Conservation (phyloP, 2,113 vertebrate genomes). For the Apus apus region DNA sequence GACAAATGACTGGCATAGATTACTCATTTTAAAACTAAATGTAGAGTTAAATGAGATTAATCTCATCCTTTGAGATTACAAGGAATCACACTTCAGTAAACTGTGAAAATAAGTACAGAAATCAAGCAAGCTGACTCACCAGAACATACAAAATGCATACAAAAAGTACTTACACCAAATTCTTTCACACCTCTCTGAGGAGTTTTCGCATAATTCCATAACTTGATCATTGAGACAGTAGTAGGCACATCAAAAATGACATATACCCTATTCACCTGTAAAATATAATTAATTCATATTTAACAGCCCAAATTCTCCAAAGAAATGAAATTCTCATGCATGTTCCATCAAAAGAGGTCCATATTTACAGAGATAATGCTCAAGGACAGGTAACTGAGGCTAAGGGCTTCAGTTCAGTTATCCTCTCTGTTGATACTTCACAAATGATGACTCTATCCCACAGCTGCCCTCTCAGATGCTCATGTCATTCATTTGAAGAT, state of each 20-base stretch:
- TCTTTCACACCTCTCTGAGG: slow-evolving; percentile 94
- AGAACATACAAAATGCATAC: background rate
- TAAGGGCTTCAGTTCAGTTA: background rate
- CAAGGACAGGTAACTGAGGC: background rate
- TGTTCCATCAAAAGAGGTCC: background rate
- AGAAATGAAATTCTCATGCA: background rate
- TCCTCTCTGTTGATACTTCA: background rate
- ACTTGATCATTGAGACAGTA: slow-evolving; percentile 95
- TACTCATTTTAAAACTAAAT: slow-evolving; percentile 24
- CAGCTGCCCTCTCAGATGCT: background rate
- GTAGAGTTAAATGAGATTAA: background rate
- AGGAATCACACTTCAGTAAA: slow-evolving; percentile 37
- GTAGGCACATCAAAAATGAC: slow-evolving; percentile 94
- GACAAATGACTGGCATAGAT: slow-evolving; percentile 6
- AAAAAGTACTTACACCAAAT: slow-evolving; percentile 87
- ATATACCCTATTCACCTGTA: slow-evolving; percentile 94
- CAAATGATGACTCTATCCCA: background rate
- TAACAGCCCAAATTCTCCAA: background rate
- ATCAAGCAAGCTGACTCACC: background rate
- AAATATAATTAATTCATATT: slow-evolving; percentile 16
- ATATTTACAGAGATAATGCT: background rate
- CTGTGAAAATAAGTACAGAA: slow-evolving; percentile 3
- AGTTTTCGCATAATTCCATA: slow-evolving; percentile 98
- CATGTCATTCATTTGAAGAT: background rate
- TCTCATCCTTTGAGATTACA: background rate